phyloP scores from a whole-genome alignment of 2,888 invertebrate genomes.

The Mimumesa dahlbomi region DNA sequence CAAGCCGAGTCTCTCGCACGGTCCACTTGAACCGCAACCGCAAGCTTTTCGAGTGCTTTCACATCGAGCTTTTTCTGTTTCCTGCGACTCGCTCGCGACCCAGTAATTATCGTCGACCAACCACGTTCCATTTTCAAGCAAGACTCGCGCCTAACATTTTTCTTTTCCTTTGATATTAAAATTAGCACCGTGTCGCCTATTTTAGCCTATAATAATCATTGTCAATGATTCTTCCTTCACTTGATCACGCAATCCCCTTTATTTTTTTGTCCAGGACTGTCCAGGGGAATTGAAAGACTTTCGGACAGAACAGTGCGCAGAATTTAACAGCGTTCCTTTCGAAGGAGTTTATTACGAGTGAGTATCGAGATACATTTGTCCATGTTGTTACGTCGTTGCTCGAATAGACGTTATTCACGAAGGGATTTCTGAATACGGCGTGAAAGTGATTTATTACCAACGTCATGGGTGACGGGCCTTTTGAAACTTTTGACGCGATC shows the following conservation, averaged over 20 bases:
- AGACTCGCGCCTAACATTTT: background rate
- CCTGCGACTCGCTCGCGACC: slow-evolving; percentile 20
- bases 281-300: slow-evolving; percentile 90
- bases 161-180: background rate
- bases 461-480: too few relatives aligned
- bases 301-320: slow-evolving; percentile 93
- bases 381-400: too few relatives aligned
- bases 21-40: slow-evolving; percentile 23
- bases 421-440: too few relatives aligned
- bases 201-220: too few relatives aligned
- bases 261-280: slow-evolving; percentile 85
- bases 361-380: too few relatives aligned
- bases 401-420: too few relatives aligned
- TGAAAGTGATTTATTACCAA: too few relatives aligned
- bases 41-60: slow-evolving; percentile 26
- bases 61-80: slow-evolving; percentile 23
- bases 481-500: too few relatives aligned
- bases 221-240: background rate
- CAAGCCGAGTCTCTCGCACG: slow-evolving; percentile 13
- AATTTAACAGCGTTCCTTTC: slow-evolving; percentile 90
- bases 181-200: background rate
- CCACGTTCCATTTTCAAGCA: slow-evolving; percentile 21
- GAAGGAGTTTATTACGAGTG: slow-evolving; percentile 91
- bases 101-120: slow-evolving; percentile 35
- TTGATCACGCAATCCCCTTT: background rate